Conservation (phyloP, 2,113 vertebrate species). For the Cyrtonyx montezumae region DNA sequence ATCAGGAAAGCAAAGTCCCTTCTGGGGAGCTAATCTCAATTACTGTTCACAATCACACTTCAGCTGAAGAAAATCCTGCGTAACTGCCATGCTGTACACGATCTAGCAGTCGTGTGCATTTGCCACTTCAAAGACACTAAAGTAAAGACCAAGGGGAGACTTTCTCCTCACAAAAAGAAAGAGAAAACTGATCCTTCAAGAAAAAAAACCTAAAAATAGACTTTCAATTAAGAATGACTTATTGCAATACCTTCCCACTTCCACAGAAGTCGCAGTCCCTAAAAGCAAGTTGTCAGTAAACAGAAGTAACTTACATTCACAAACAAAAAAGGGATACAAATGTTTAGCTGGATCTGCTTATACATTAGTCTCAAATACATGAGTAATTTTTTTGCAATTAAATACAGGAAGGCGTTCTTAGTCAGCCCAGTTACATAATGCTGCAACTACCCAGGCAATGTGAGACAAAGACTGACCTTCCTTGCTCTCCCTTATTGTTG, state of each 20-base stretch:
- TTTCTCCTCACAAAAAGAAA: not conserved
- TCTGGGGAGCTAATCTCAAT: constrained; percentile 18
- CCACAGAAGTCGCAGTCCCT: not conserved
- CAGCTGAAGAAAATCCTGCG: not conserved
- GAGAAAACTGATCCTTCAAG: not conserved
- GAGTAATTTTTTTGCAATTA: not conserved
- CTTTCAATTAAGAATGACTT: not conserved
- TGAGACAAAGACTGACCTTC: not conserved
- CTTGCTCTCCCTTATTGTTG: not conserved
- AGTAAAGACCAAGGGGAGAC: not conserved
- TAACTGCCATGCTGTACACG: not conserved
- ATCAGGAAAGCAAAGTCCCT: not conserved
- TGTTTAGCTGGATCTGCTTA: not conserved
- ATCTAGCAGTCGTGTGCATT: not conserved
- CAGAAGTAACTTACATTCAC: accelerated
- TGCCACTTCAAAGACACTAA: not conserved
- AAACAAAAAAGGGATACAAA: not conserved
- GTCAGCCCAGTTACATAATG: accelerated
- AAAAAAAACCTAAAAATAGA: not conserved
- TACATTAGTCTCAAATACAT: not conserved
- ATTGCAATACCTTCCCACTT: not conserved
- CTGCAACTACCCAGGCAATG: not conserved
- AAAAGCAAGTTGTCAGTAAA: not conserved
- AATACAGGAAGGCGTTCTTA: not conserved
- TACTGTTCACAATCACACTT: not conserved